phyloP scores from a whole-genome alignment of 2,888 invertebrate genomes.

The Brachylomia viminalis region DNA sequence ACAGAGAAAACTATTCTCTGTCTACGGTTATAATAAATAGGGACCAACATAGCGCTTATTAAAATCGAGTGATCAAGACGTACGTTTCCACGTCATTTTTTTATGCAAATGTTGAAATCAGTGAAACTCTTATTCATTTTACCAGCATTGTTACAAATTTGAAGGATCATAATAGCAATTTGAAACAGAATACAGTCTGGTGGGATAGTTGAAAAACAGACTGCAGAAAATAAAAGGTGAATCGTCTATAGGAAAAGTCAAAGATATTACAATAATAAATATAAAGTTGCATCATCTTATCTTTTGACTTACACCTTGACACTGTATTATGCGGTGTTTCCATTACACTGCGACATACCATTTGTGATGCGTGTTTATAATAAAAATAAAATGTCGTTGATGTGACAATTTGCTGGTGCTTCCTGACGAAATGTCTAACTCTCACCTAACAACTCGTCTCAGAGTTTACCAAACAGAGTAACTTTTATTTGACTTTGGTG shows the following conservation, averaged over 20 bases:
- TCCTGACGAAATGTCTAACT: conserved; percentile 56
- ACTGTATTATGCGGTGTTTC: conserved; percentile 70
- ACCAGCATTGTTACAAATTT: not conserved
- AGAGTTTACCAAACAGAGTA: conserved; percentile 34
- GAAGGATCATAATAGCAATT: not conserved
- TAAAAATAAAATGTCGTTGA: conserved; percentile 70
- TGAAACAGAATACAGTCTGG: not conserved
- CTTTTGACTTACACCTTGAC: conserved; percentile 60
- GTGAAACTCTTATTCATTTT: not conserved
- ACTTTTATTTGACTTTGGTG: conserved; percentile 48
- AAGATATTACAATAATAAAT: not conserved
- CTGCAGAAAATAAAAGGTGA: not conserved
- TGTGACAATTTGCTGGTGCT: conserved; percentile 70
- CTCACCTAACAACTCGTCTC: conserved; percentile 24
- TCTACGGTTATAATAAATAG: not conserved
- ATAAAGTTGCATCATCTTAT: not conserved
- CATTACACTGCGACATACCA: conserved; percentile 74
- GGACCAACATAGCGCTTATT: not conserved
- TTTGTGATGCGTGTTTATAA: conserved; percentile 73
- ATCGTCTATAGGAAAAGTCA: too few relatives aligned
- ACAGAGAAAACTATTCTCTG: too few relatives aligned
- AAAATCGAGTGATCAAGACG: not conserved
- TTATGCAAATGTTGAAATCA: not conserved
- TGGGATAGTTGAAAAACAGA: not conserved
- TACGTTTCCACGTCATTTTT: too few relatives aligned